These are phyloP conservation scores for Rhagonycha lutea DNA, from an alignment of 2,888 invertebrate species.

Conservation along the genomic window DNA sequence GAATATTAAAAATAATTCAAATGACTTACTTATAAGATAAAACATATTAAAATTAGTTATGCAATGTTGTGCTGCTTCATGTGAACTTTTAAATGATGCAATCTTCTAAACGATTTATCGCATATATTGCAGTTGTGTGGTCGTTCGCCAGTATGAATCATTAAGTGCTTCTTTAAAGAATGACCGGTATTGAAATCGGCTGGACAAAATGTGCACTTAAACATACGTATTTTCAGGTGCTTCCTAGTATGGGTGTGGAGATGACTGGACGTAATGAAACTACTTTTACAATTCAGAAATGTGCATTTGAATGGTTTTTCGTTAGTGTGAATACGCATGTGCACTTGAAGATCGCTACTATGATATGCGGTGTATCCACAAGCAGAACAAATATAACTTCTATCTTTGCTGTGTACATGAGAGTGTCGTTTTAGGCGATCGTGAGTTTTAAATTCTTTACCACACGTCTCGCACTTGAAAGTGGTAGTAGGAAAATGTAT, in stretches of 20 bases:
- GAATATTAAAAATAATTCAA: neutral
- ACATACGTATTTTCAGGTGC: neutral
- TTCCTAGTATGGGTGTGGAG: neutral
- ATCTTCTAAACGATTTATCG: neutral
- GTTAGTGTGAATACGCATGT: neutral
- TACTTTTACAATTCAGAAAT: neutral
- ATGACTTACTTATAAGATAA: neutral
- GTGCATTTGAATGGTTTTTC: neutral
- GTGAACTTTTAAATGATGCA: neutral
- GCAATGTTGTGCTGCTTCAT: neutral
- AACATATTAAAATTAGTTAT: neutral
- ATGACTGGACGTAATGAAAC: neutral
- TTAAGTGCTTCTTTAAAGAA: neutral
- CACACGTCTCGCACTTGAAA: neutral
- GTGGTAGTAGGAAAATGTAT: neutral
- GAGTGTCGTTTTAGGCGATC: neutral
- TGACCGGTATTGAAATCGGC: neutral
- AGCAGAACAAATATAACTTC: neutral
- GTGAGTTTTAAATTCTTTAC: neutral
- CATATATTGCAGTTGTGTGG: neutral
- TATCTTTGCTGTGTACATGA: neutral
- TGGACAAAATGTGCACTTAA: neutral
- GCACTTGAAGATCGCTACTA: neutral
- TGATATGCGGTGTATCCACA: neutral
- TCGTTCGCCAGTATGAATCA: neutral